A percentile compares a stretch with the other conserved stretches of the same genome.
Conservation (phyloP, 2,113 vertebrate genomes). For the Xenopus borealis region DNA sequence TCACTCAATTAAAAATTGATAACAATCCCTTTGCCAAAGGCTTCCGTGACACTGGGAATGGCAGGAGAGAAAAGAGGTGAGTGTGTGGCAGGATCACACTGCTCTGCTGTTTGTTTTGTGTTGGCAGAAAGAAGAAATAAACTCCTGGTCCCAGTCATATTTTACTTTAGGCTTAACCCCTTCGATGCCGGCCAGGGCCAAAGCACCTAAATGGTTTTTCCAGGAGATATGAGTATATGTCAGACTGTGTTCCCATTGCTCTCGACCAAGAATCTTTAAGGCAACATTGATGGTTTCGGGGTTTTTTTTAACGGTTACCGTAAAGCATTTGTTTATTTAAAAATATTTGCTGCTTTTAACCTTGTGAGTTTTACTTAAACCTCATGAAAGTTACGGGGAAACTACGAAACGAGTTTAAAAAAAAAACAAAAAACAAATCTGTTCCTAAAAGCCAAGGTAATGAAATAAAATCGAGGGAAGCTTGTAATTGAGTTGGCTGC, state of each 20-base stretch:
- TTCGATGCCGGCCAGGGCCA: not conserved
- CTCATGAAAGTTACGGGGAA: constrained; percentile 23
- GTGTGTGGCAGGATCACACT: constrained; percentile 20
- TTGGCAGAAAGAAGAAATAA: not conserved
- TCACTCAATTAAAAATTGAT: constrained; percentile 98
- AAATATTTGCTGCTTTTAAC: not conserved
- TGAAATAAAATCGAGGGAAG: constrained; percentile 19
- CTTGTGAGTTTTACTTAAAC: constrained; percentile 15
- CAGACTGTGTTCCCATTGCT: too few relatives aligned
- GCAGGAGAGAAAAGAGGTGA: constrained; percentile 95
- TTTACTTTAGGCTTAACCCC: not conserved
- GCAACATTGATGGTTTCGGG: too few relatives aligned
- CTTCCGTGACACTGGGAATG: constrained; percentile 97
- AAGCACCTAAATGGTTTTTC: too few relatives aligned
- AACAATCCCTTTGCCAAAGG: constrained; percentile 98
- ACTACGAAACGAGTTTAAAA: not conserved
- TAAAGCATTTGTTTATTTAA: too few relatives aligned
- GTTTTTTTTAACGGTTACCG: too few relatives aligned
- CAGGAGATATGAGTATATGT: too few relatives aligned
- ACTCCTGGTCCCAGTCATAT: not conserved
- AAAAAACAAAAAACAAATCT: constrained; percentile 11
- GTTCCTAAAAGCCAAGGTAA: constrained; percentile 22
- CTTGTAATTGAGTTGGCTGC: constrained; percentile 17
- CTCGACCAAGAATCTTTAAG: too few relatives aligned
- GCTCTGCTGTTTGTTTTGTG: constrained; percentile 2